Base-by-base conservation (phyloP, 2,888 invertebrate genomes). In the Brachylomia viminalis region DNA sequence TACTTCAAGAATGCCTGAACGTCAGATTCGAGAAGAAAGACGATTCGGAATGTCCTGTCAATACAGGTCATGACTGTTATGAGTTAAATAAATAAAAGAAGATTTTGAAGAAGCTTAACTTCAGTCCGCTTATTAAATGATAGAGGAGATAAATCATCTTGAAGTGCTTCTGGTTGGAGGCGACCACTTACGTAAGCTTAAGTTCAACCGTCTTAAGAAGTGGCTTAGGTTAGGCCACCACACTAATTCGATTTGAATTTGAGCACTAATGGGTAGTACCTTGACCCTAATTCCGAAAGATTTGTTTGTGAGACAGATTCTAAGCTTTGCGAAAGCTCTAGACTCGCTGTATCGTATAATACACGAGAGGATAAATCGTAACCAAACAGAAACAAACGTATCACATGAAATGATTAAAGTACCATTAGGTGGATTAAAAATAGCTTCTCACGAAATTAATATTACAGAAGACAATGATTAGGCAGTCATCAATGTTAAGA, bases 251-350 rank as follows among this genome's bases (percentile, higher is more conserved):
- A 78, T 72, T 78, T 23, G 3, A 33, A 49, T 1, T 49, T 17
- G 17, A 17, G 20, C 17, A 49, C 17, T 49, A 20, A 49, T 49
- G 20, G 6, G 20, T 4, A 76, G 38, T 5, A 38, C 5, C 42
- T 42, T 79, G 79, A 62, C 38, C 78, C 20, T 30, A 38, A 54
- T 71, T 42, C 27, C 23, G 17, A 23, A 42, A n/a, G 30, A 52
- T 62, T 66, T 42, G 10, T 56, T 49, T n/a, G 11, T 54, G n/a
- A n/a, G 30, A 49, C n/a, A 38, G 17, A 61, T 61, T 42, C 73
- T 20, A 73, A 52, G n/a, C 10, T 54, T 49, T 20, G 5, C 38
- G 47, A 62, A 66, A n/a, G 10, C 27, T 27, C 27, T 52, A 61
- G 23, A 17, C 17, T 8, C 27, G 13, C 2, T 20, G n/a, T 23